phyloP scores from a whole-genome alignment of 1,140 invertebrate genomes.

The Lasaia peninsularis region DNA sequence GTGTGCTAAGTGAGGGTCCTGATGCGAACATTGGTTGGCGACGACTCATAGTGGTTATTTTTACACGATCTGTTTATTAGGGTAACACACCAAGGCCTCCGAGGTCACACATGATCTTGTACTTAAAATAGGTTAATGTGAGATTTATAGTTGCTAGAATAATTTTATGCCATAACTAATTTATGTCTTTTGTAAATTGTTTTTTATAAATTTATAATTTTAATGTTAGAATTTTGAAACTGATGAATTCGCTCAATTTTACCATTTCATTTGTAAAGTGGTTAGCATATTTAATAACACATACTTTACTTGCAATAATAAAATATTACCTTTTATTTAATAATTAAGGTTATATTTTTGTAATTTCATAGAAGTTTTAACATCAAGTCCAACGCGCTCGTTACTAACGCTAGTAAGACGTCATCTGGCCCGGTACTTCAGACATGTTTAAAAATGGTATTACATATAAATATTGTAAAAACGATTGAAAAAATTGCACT shows the following conservation, averaged over 20 bases:
- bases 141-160: conserved; percentile 61
- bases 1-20: too few relatives aligned
- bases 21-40: too few relatives aligned
- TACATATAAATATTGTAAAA: too few relatives aligned
- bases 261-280: conserved; percentile 18
- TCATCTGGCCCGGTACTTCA: too few relatives aligned
- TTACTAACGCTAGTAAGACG: too few relatives aligned
- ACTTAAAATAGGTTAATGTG: conserved; percentile 66
- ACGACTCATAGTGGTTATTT: too few relatives aligned
- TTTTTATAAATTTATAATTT: conserved; percentile 54
- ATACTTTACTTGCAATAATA: not conserved
- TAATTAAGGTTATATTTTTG: too few relatives aligned
- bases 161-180: conserved; percentile 75
- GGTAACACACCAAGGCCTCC: conserved; percentile 29
- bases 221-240: conserved; percentile 32
- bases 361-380: too few relatives aligned
- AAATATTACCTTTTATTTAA: not conserved
- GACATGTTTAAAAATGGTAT: too few relatives aligned
- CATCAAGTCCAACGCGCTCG: too few relatives aligned
- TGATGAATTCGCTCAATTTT: conserved; percentile 59
- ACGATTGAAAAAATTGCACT: too few relatives aligned
- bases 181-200: conserved; percentile 69
- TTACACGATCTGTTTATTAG: not conserved
- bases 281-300: conserved; percentile 10
- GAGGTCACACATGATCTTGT: conserved; percentile 60